A percentile compares a stretch with the other conserved stretches of the same genome.
Evolutionary conservation across 2,888 invertebrate genomes (phyloP).

Genomic region (Gastrophysa polygoni): DNA sequence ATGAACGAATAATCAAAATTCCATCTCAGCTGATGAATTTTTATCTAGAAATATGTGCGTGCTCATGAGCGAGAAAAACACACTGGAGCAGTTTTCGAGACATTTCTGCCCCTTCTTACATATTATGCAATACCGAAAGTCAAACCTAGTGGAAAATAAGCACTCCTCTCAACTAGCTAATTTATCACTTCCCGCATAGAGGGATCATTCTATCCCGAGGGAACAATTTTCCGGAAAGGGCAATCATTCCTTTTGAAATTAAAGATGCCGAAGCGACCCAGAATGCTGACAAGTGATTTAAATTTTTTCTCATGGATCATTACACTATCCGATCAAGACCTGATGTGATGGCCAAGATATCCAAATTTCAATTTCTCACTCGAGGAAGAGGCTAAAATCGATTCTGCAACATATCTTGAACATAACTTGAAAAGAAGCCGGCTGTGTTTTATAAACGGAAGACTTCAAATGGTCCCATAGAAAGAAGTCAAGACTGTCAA

Average conservation of each 20-base stretch:
- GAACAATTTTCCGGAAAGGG: slow-evolving; percentile 35
- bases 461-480: no score
- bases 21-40: no score
- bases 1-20: no score
- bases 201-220: slow-evolving; percentile 13
- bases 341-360: neutral
- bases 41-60: no score
- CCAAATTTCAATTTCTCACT: neutral
- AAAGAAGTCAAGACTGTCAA: no score
- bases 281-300: slow-evolving; percentile 22
- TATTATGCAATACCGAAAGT: slow-evolving; percentile 31
- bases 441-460: no score
- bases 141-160: slow-evolving; percentile 32
- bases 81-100: neutral
- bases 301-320: slow-evolving; percentile 29
- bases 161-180: slow-evolving; percentile 22
- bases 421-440: no score
- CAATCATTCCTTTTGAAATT: slow-evolving; percentile 38
- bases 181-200: slow-evolving; percentile 20
- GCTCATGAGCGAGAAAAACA: neutral
- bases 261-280: slow-evolving; percentile 30
- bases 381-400: no score
- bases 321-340: slow-evolving; percentile 15
- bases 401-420: no score
- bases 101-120: neutral